Evolutionary conservation across 1,140 invertebrate species (phyloP).

Genomic region (Galleria mellonella): DNA sequence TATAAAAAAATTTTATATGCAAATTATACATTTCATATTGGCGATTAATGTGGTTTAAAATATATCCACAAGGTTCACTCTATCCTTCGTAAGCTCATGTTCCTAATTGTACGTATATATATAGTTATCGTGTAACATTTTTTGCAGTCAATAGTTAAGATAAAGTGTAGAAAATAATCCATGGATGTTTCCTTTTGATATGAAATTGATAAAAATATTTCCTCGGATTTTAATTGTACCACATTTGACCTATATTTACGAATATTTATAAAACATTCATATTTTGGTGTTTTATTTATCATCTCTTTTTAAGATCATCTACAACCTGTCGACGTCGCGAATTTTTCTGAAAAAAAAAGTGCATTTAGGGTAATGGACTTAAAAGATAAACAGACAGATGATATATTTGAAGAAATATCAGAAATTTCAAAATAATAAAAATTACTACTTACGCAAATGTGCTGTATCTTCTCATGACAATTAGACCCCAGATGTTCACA

Average conservation of each 20-base stretch:
- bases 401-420: too few relatives aligned
- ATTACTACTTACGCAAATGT: too few relatives aligned
- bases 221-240: conserved; percentile 71
- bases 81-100: conserved; percentile 48
- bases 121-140: conserved; percentile 50
- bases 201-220: conserved; percentile 68
- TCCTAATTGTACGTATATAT: conserved; percentile 42
- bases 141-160: conserved; percentile 53
- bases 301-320: neutral
- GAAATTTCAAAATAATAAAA: too few relatives aligned
- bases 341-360: too few relatives aligned
- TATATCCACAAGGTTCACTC: conserved; percentile 26
- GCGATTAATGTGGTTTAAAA: conserved; percentile 1
- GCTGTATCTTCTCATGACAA: too few relatives aligned
- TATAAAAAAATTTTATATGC: too few relatives aligned
- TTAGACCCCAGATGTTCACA: too few relatives aligned
- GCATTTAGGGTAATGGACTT: too few relatives aligned
- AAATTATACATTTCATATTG: conserved; percentile 16
- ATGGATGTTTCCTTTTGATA: conserved; percentile 66
- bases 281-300: conserved; percentile 51
- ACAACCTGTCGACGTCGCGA: too few relatives aligned
- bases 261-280: conserved; percentile 74
- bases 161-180: conserved; percentile 71
- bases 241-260: conserved; percentile 72
- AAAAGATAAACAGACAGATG: too few relatives aligned